These are phyloP conservation scores for Scaptomyza polygonia DNA, from an alignment of 2,888 invertebrate genomes.

Conservation along the genomic window DNA sequence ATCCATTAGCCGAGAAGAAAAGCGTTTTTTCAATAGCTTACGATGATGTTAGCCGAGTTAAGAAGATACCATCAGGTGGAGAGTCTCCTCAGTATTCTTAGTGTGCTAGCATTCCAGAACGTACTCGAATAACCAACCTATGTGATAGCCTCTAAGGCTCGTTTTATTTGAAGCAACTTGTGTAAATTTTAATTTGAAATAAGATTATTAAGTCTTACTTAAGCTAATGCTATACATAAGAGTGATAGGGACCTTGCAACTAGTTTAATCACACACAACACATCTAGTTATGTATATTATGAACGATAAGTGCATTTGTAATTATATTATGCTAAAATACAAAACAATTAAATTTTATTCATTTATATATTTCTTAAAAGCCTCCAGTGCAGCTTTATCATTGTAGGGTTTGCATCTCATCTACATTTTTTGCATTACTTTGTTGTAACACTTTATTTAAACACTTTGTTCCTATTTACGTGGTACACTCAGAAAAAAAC, in stretches of 20 bases:
- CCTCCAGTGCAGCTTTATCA: background rate
- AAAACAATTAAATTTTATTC: background rate
- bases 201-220: slow-evolving; percentile 13
- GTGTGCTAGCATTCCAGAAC: slow-evolving; percentile 44
- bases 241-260: slow-evolving; percentile 41
- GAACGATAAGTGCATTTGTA: background rate
- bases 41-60: slow-evolving; percentile 92
- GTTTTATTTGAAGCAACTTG: slow-evolving; percentile 53
- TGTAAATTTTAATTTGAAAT: slow-evolving; percentile 7
- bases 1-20: slow-evolving; percentile 93
- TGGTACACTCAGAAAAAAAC: no score
- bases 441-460: slow-evolving; percentile 2
- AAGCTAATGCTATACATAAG: background rate
- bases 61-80: slow-evolving; percentile 91
- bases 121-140: slow-evolving; percentile 50
- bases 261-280: slow-evolving; percentile 48
- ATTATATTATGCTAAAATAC: slow-evolving; percentile 4
- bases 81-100: slow-evolving; percentile 88
- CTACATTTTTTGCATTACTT: background rate
- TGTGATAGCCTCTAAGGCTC: slow-evolving; percentile 79
- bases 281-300: slow-evolving; percentile 6
- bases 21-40: slow-evolving; percentile 97
- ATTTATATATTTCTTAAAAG: background rate
- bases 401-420: background rate
- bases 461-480: slow-evolving; percentile 22